Conservation (phyloP, 2,888 invertebrate genomes). For the Deilephila elpenor region DNA sequence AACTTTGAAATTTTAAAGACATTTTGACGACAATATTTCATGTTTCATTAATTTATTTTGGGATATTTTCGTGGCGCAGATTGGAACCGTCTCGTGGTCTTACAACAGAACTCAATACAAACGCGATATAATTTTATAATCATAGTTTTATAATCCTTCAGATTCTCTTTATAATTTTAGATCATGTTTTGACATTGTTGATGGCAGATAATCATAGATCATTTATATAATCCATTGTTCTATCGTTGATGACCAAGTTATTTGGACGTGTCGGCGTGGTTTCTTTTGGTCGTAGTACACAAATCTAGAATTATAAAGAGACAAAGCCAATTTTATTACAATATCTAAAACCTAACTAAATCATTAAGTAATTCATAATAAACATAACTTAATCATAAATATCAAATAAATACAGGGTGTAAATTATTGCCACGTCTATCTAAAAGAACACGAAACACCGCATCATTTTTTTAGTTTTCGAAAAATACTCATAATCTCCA, state of each 20-base stretch:
- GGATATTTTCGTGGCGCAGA: background rate
- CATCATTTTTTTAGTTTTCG: constrained; percentile 26
- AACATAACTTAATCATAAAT: constrained; percentile 24
- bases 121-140: constrained; percentile 21
- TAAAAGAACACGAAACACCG: constrained; percentile 32
- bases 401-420: constrained; percentile 69
- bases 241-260: too few species aligned
- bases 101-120: constrained; percentile 17
- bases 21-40: background rate
- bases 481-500: constrained; percentile 50
- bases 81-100: background rate
- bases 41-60: background rate
- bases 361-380: constrained; percentile 26
- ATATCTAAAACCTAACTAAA: constrained; percentile 25
- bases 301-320: constrained; percentile 17
- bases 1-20: background rate
- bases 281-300: background rate
- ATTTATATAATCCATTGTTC: background rate
- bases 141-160: constrained; percentile 25
- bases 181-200: background rate
- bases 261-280: too few species aligned
- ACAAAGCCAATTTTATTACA: constrained; percentile 23
- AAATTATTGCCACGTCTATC: constrained; percentile 59
- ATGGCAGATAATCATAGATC: background rate
- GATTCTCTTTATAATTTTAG: constrained; percentile 29